Evolutionary conservation across 2,113 vertebrate species (phyloP).

Genomic region (Phrynosoma platyrhinos): DNA sequence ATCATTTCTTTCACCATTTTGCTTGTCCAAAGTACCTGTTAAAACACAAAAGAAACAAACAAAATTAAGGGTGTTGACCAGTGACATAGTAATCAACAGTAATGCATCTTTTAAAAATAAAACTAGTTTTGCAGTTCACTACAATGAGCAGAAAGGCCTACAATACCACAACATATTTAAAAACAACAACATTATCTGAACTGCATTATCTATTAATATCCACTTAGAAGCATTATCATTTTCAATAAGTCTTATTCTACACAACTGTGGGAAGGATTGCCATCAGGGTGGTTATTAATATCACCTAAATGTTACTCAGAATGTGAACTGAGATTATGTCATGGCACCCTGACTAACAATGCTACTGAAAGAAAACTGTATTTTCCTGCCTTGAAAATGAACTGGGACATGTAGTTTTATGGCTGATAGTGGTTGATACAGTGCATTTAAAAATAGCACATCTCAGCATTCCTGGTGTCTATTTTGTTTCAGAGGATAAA

Average conservation of each 20-base stretch:
- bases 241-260: background rate
- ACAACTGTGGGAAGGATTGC: background rate
- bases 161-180: background rate
- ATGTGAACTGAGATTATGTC: background rate
- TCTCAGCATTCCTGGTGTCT: background rate
- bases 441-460: background rate
- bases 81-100: background rate
- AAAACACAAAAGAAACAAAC: conserved; percentile 36
- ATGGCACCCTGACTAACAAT: background rate
- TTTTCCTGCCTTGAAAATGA: background rate
- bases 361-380: background rate
- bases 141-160: background rate
- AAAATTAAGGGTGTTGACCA: background rate
- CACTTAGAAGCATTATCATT: background rate
- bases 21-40: conserved; percentile 80
- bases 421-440: background rate
- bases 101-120: background rate
- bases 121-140: background rate
- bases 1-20: conserved; percentile 82
- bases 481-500: background rate
- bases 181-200: background rate
- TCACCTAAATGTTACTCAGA: background rate
- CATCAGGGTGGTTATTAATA: too few species aligned
- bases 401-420: background rate
- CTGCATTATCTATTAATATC: too few species aligned